A percentile compares a stretch with the other conserved stretches of the same genome.
Evolutionary conservation across 2,797 vertebrate genomes (phyloP).

Genomic region (Gobionotothen gibberifrons): DNA sequence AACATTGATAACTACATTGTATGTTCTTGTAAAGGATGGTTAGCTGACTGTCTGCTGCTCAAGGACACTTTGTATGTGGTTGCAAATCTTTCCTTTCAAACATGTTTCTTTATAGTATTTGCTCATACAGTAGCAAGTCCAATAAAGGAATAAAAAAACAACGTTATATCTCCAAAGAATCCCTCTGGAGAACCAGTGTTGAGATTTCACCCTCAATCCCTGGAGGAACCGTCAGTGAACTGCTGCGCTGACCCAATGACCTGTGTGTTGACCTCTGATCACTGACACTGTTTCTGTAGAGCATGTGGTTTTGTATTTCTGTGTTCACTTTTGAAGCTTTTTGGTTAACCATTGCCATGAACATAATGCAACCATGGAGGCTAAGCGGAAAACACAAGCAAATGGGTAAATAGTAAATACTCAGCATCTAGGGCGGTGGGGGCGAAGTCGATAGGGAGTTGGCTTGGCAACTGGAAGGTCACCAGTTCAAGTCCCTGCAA

Average conservation of each 20-base stretch:
- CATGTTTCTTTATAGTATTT: slow-evolving; percentile 1
- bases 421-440: no score
- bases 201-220: slow-evolving; percentile 3
- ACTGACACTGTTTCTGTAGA: background rate
- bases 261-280: slow-evolving; percentile 12
- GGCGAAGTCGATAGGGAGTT: no score
- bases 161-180: background rate
- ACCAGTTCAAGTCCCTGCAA: no score
- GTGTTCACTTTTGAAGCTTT: background rate
- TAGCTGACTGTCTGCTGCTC: slow-evolving; percentile 14
- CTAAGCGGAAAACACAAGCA: slow-evolving; percentile 2
- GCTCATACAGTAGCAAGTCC: slow-evolving; percentile 7
- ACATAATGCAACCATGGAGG: slow-evolving; percentile 6
- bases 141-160: slow-evolving; percentile 10
- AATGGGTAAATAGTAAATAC: slow-evolving; percentile 20
- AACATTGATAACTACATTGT: slow-evolving; percentile 27
- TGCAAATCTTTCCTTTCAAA: background rate
- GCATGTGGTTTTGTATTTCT: slow-evolving; percentile 8
- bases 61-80: background rate
- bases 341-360: slow-evolving; percentile 8
- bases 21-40: slow-evolving; percentile 15
- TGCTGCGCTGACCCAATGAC: slow-evolving; percentile 23
- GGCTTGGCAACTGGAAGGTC: no score
- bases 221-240: slow-evolving; percentile 29
- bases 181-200: background rate